Percentiles rank a stretch among this genome's conserved stretches.
These are phyloP conservation scores for Allygus modestus DNA, from an alignment of 2,888 invertebrate species.

Conservation along the genomic window DNA sequence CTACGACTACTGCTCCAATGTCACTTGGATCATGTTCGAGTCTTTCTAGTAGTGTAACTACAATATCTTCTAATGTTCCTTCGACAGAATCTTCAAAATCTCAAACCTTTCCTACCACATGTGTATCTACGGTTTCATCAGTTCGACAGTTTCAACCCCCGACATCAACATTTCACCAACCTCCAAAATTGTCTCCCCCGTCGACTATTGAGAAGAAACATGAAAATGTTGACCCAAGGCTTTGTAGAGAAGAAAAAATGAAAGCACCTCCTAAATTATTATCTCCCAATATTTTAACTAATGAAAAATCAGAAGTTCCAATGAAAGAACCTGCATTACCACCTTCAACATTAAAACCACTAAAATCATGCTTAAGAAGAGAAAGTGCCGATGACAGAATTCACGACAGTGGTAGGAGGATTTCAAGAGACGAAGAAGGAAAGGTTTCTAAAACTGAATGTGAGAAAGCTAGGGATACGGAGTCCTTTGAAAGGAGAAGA, in stretches of 20 bases:
- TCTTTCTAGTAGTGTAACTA: slow-evolving; percentile 69
- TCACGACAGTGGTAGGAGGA: slow-evolving; percentile 65
- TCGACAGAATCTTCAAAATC: slow-evolving; percentile 69
- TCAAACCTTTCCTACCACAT: slow-evolving; percentile 68
- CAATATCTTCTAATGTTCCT: slow-evolving; percentile 70
- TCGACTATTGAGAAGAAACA: slow-evolving; percentile 64
- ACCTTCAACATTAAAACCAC: slow-evolving; percentile 25
- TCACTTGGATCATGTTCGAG: slow-evolving; percentile 63
- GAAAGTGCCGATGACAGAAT: slow-evolving; percentile 68
- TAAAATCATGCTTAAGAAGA: slow-evolving; percentile 65
- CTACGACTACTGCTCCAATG: slow-evolving; percentile 67
- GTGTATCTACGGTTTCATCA: slow-evolving; percentile 63
- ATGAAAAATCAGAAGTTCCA: slow-evolving; percentile 24
- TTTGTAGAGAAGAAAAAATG: slow-evolving; percentile 52
- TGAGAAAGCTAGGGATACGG: slow-evolving; percentile 68
- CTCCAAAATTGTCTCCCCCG: slow-evolving; percentile 69
- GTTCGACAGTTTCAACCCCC: slow-evolving; percentile 66
- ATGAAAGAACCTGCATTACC: slow-evolving; percentile 50
- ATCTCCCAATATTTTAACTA: slow-evolving; percentile 12
- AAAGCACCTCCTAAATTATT: slow-evolving; percentile 58
- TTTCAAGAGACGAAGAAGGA: slow-evolving; percentile 67
- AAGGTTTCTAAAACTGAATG: slow-evolving; percentile 67
- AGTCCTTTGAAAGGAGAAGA: slow-evolving; percentile 70
- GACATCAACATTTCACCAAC: slow-evolving; percentile 55
- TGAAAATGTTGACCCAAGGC: slow-evolving; percentile 63